Evolutionary conservation across 2,113 vertebrate genomes (phyloP).

Genomic region (Axis porcinus): DNA sequence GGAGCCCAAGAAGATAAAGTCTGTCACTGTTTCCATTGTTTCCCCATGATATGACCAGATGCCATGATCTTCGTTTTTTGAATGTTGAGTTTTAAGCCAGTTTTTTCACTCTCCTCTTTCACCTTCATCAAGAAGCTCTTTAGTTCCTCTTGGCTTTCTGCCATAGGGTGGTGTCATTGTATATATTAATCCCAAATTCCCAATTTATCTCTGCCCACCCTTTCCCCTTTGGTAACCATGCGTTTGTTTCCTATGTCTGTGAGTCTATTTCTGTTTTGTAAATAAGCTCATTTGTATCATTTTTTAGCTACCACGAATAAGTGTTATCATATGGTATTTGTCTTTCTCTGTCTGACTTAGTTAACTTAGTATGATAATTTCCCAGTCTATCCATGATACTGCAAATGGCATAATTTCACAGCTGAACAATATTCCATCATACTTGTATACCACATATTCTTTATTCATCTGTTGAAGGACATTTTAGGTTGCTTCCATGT

Average conservation of each 20-base stretch:
- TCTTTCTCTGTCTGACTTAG: neutral
- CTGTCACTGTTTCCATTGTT: neutral
- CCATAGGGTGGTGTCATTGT: neutral
- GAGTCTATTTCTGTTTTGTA: neutral
- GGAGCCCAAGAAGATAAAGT: neutral
- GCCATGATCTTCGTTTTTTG: neutral
- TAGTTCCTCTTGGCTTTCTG: neutral
- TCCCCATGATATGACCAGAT: neutral
- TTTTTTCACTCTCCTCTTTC: neutral
- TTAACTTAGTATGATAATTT: neutral
- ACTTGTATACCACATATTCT: neutral
- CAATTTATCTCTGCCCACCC: neutral
- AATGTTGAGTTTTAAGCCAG: neutral
- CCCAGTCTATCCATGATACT: neutral
- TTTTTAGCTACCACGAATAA: neutral
- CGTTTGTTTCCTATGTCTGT: neutral
- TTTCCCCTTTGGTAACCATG: neutral
- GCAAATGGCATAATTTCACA: neutral
- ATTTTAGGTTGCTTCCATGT: neutral
- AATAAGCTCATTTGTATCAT: neutral
- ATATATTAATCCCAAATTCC: neutral
- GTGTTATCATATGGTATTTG: neutral
- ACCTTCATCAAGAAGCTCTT: neutral
- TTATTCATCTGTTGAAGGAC: neutral
- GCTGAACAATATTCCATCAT: neutral